These are phyloP conservation scores for Acanthosepion lycidas DNA, from an alignment of 2,888 invertebrate genomes.

Conservation along the genomic window DNA sequence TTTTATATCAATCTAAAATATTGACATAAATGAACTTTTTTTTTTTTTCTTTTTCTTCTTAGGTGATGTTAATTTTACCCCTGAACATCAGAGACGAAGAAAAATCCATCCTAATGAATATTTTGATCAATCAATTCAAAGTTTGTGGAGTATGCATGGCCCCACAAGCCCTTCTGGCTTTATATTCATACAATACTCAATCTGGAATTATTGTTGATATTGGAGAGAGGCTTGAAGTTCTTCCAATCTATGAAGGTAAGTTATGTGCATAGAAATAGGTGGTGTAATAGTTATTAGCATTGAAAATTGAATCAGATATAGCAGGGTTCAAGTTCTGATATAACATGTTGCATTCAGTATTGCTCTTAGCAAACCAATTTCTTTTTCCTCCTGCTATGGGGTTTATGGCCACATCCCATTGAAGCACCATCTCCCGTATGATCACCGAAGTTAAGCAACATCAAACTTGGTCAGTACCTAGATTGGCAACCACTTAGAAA, in stretches of 20 bases:
- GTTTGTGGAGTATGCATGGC: slow-evolving; percentile 76
- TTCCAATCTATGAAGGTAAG: slow-evolving; percentile 78
- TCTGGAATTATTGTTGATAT: slow-evolving; percentile 80
- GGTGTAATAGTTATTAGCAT: background rate
- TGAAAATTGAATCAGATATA: no score
- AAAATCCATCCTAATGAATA: slow-evolving; percentile 75
- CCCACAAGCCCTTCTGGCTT: slow-evolving; percentile 78
- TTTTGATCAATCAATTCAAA: slow-evolving; percentile 75
- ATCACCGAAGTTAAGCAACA: no score
- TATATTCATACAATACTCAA: slow-evolving; percentile 79
- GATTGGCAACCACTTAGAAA: no score
- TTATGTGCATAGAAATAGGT: background rate
- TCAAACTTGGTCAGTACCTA: no score
- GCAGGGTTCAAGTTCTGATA: no score
- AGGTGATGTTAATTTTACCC: slow-evolving; percentile 77
- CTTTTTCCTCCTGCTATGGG: no score
- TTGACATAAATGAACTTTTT: no score
- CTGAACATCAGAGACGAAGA: slow-evolving; percentile 75
- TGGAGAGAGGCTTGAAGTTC: slow-evolving; percentile 78
- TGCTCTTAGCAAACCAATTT: no score
- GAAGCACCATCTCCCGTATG: no score
- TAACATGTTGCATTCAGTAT: no score
- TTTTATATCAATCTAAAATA: background rate
- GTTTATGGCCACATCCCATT: no score
- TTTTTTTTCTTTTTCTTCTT: slow-evolving; percentile 39